phyloP scores from a whole-genome alignment of 2,113 vertebrate species.

The Kryptolebias marmoratus region DNA sequence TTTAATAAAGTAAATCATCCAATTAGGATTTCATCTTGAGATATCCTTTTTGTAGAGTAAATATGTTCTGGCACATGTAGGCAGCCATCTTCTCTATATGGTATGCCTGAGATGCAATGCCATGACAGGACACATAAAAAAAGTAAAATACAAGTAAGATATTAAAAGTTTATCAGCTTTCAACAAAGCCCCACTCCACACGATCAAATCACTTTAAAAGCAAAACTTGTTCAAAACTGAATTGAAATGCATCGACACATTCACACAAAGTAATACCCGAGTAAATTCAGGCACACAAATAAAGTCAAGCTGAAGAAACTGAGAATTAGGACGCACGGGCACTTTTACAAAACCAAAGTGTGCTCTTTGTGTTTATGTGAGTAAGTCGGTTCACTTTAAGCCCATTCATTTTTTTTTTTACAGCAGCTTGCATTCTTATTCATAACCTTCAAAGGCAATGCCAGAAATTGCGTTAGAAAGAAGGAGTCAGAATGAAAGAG shows the following conservation, averaged over 20 bases:
- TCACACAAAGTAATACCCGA: conserved; percentile 17
- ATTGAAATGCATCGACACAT: conserved; percentile 29
- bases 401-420: conserved; percentile 52
- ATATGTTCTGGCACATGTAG: too few species aligned
- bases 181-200: too few species aligned
- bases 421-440: conserved; percentile 65
- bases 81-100: too few species aligned
- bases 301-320: conserved; percentile 31
- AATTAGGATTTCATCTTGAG: too few species aligned
- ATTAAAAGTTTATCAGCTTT: too few species aligned
- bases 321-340: conserved; percentile 15
- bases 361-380: conserved; percentile 16
- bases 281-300: conserved; percentile 21
- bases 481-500: neutral
- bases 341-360: conserved; percentile 25
- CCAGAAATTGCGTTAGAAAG: conserved; percentile 5
- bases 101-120: too few species aligned
- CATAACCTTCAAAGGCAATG: conserved; percentile 63
- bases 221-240: conserved; percentile 31
- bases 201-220: conserved; percentile 10
- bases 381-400: neutral
- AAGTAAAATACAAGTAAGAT: too few species aligned
- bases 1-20: too few species aligned
- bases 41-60: too few species aligned
- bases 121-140: too few species aligned